Conservation (phyloP, 2,888 invertebrate species). For the Rotaria sp. region DNA sequence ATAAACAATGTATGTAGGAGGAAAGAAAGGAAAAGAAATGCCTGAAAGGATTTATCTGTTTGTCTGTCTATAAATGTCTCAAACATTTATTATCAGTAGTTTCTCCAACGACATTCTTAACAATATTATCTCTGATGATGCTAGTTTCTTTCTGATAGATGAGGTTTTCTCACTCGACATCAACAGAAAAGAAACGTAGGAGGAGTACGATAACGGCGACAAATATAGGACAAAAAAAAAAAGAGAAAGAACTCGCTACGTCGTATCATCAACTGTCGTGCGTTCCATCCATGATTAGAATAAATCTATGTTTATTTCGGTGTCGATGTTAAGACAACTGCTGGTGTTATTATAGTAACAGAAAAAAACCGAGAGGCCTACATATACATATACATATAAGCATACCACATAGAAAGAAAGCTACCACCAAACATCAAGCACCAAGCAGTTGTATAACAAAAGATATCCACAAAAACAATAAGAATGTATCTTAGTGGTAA, state of each 20-base stretch:
- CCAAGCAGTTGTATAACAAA: neutral
- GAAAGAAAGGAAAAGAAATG: neutral
- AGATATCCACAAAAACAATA: neutral
- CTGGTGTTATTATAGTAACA: neutral
- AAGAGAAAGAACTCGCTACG: neutral
- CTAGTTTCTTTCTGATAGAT: neutral
- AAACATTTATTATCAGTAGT: neutral
- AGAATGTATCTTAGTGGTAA: neutral
- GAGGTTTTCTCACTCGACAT: neutral
- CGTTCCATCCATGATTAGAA: neutral
- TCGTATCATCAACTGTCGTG: neutral
- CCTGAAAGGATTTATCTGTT: neutral
- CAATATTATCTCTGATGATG: neutral
- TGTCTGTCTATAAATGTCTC: neutral
- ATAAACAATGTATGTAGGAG: neutral
- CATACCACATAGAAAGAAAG: neutral
- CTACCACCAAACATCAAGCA: neutral
- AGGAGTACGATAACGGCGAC: neutral
- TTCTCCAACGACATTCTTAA: neutral
- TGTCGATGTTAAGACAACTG: neutral
- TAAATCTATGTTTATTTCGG: constrained; percentile 15
- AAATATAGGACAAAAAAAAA: neutral
- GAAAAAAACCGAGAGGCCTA: neutral
- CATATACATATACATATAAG: neutral
- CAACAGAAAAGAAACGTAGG: neutral